Percentiles rank a stretch among this genome's conserved stretches.
Evolutionary conservation across 2,797 vertebrate species (phyloP).

Genomic region (Lateolabrax maculatus): DNA sequence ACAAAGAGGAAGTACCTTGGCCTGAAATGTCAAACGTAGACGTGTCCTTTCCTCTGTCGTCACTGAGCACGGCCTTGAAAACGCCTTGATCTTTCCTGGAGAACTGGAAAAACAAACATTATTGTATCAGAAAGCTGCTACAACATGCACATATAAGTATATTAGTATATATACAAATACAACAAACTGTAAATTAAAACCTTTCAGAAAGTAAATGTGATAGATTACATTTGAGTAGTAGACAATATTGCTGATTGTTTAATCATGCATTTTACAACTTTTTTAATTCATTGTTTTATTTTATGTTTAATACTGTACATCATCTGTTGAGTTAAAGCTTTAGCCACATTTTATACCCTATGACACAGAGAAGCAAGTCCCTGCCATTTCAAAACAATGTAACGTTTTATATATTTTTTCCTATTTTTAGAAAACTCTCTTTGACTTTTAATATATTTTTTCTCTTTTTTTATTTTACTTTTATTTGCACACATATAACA

Average conservation of each 20-base stretch:
- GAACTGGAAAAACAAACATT: conserved; percentile 81
- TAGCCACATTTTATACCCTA: neutral
- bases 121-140: neutral
- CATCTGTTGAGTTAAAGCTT: neutral
- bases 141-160: neutral
- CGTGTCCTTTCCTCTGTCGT: conserved; percentile 94
- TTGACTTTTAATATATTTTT: too few relatives aligned
- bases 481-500: too few relatives aligned
- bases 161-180: neutral
- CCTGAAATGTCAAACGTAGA: conserved; percentile 91
- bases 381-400: neutral
- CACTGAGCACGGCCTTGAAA: conserved; percentile 92
- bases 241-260: too few relatives aligned
- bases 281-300: too few relatives aligned
- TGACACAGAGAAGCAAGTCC: neutral
- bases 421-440: neutral
- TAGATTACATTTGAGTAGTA: too few relatives aligned
- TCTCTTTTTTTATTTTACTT: too few relatives aligned
- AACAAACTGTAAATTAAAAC: neutral
- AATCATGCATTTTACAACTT: too few relatives aligned
- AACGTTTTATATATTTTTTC: neutral
- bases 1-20: conserved; percentile 84
- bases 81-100: conserved; percentile 95
- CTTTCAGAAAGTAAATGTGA: neutral
- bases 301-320: too few relatives aligned